These are phyloP conservation scores for Aramus guarauna DNA, from an alignment of 2,113 vertebrate species.

Conservation along the genomic window DNA sequence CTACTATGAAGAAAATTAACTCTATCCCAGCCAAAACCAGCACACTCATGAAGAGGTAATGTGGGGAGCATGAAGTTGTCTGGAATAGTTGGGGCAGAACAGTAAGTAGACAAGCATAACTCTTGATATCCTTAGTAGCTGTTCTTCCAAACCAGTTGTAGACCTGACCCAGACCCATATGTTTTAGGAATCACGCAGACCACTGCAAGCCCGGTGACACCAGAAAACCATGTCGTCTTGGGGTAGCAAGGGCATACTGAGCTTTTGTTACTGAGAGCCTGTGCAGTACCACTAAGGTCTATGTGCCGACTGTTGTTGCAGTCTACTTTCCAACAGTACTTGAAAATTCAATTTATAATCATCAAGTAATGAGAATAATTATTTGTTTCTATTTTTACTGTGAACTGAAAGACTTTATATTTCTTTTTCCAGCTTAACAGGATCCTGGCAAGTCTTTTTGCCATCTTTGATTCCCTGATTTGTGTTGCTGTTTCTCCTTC, in stretches of 20 bases:
- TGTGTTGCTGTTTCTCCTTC: not conserved
- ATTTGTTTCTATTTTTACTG: not conserved
- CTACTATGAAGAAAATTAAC: no score
- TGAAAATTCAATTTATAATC: not conserved
- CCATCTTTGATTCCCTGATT: not conserved
- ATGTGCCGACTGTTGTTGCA: not conserved
- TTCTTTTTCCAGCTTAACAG: not conserved
- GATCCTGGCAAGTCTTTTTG: not conserved
- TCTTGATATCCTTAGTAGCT: not conserved
- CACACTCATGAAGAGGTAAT: not conserved
- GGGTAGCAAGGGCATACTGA: not conserved
- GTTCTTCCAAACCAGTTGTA: not conserved
- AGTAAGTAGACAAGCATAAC: not conserved
- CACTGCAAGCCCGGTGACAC: not conserved
- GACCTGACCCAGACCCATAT: not conserved
- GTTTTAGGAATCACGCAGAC: not conserved
- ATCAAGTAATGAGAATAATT: not conserved
- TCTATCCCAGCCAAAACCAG: no score
- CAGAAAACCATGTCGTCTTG: rapidly evolving
- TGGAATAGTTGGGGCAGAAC: not conserved
- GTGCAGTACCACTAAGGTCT: not conserved
- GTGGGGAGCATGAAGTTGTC: not conserved
- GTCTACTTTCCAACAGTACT: not conserved
- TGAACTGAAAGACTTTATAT: not conserved
- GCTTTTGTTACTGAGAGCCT: not conserved